Conservation (phyloP, 2,888 invertebrate species). For the Eudasyphora cyanicolor region DNA sequence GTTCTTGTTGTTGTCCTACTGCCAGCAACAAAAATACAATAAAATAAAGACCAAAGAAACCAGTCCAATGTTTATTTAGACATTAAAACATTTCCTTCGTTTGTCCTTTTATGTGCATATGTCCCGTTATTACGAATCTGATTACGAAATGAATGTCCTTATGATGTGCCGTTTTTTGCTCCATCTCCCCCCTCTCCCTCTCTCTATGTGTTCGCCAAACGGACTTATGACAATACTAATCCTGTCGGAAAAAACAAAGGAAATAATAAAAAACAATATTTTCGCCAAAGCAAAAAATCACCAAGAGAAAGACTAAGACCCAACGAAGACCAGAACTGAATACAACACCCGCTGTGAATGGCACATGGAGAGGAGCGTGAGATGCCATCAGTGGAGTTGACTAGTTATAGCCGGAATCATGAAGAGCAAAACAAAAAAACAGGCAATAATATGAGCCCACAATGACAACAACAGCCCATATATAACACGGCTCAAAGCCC, state of each 20-base stretch:
- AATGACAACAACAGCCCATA: slow-evolving; percentile 54
- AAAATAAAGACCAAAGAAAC: too few species aligned
- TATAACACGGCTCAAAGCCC: slow-evolving; percentile 38
- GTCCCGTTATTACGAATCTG: slow-evolving; percentile 48
- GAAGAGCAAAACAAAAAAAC: slow-evolving; percentile 28
- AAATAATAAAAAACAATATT: slow-evolving; percentile 63
- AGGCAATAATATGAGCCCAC: not conserved
- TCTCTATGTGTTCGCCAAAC: too few species aligned
- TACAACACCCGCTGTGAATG: slow-evolving; percentile 60
- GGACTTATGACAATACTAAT: slow-evolving; percentile 64
- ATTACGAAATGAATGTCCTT: slow-evolving; percentile 64
- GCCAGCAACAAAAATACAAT: not conserved
- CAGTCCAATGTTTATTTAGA: slow-evolving; percentile 34
- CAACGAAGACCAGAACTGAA: slow-evolving; percentile 34
- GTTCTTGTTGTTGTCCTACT: not conserved
- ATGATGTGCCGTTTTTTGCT: slow-evolving; percentile 47
- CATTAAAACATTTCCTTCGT: slow-evolving; percentile 11
- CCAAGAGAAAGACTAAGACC: not conserved
- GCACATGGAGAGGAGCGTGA: slow-evolving; percentile 51
- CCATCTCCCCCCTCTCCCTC: not conserved
- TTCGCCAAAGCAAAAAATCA: slow-evolving; percentile 45
- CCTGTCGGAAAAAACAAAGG: slow-evolving; percentile 63
- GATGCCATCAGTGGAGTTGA: slow-evolving; percentile 46
- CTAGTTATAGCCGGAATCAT: slow-evolving; percentile 11
- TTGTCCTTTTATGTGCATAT: not conserved